These are phyloP conservation scores for pig (Sus scrofa) DNA, from an alignment of 2,113 vertebrate genomes.

Conservation along the genomic window T2T-Sscrofa CM000818.6:90189501-90190000, in stretches of 20 bases:
- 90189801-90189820: background rate
- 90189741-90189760: constrained; percentile 28
- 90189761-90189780: background rate
- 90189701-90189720: background rate
- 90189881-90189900: background rate
- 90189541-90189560: constrained; percentile 63
- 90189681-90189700: background rate
- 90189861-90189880: background rate
- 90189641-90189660: constrained; percentile 60
- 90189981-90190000: background rate
- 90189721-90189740: background rate
- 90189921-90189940: background rate
- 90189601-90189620: constrained; percentile 55
- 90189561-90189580: constrained; percentile 70
- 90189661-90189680: background rate
- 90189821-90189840: background rate
- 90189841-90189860: background rate
- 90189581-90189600: constrained; percentile 47
- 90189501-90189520: constrained; percentile 74
- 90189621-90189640: background rate
- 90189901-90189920: background rate
- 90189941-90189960: background rate
- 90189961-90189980: background rate
- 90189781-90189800: background rate
- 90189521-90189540: constrained; percentile 78